Conservation (phyloP, 2,888 invertebrate species). For the Alloscopus bannaensis region DNA sequence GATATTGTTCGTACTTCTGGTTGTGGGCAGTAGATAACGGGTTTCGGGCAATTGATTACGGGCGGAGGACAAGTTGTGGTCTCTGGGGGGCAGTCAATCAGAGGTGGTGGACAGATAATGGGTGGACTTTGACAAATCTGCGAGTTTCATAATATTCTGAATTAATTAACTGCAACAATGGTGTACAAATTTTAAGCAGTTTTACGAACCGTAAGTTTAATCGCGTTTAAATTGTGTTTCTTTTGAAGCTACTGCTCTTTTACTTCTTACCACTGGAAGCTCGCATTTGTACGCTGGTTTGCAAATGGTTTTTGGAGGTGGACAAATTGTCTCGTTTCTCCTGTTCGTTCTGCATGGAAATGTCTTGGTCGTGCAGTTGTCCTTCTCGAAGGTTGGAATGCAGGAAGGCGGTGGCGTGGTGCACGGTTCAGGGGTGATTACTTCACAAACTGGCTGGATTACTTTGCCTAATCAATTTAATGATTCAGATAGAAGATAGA, state of each 20-base stretch:
- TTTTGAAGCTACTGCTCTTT: neutral
- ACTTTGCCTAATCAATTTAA: constrained; percentile 30
- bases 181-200: too few species aligned
- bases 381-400: constrained; percentile 40
- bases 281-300: constrained; percentile 40
- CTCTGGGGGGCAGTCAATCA: constrained; percentile 54
- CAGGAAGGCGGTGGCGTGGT: constrained; percentile 36
- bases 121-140: constrained; percentile 50
- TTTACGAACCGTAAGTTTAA: too few species aligned
- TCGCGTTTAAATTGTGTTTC: too few species aligned
- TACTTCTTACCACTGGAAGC: constrained; percentile 37
- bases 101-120: constrained; percentile 62
- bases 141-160: neutral
- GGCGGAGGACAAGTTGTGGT: constrained; percentile 40
- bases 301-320: constrained; percentile 50
- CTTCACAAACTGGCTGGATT: constrained; percentile 46
- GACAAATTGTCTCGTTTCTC: constrained; percentile 47
- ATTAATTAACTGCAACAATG: neutral
- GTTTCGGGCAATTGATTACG: constrained; percentile 40
- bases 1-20: constrained; percentile 41
- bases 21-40: constrained; percentile 47
- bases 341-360: constrained; percentile 35
- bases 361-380: constrained; percentile 45
- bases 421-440: constrained; percentile 47
- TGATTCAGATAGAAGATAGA: neutral